A percentile compares a stretch with the other conserved stretches of the same genome.
Evolutionary conservation across 2,888 invertebrate species (phyloP).

Genomic region (Nymphalis urticae): DNA sequence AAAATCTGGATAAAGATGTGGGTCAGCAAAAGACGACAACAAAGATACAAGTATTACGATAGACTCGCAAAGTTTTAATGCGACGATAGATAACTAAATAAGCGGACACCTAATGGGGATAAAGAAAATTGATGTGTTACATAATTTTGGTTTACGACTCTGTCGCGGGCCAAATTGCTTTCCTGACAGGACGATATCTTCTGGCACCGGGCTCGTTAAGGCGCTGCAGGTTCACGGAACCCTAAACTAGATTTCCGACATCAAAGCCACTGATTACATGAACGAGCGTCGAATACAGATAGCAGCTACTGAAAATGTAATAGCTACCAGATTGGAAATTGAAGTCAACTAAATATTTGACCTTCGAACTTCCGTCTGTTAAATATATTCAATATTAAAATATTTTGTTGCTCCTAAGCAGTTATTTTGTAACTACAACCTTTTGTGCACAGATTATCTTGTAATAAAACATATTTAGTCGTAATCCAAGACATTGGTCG

Average conservation of each 20-base stretch:
- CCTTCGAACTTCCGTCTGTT: neutral
- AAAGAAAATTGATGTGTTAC: constrained; percentile 7
- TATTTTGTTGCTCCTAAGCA: neutral
- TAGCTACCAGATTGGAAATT: constrained; percentile 10
- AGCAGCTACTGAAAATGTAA: neutral
- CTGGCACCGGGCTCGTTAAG: constrained; percentile 4
- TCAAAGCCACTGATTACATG: constrained; percentile 9
- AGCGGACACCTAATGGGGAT: constrained; percentile 9
- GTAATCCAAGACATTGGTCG: too few species aligned
- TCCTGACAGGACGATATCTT: neutral
- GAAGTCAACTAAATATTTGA: constrained; percentile 4
- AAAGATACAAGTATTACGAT: neutral
- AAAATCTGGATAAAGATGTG: too few species aligned
- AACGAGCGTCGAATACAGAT: constrained; percentile 2
- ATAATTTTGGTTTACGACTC: constrained; percentile 10
- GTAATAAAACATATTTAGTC: too few species aligned
- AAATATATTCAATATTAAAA: neutral
- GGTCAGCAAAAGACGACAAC: too few species aligned
- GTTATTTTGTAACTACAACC: too few species aligned
- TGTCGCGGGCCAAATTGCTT: constrained; percentile 10
- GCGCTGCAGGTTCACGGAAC: neutral
- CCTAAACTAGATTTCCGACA: constrained; percentile 5
- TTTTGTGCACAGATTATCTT: too few species aligned
- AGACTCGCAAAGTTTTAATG: neutral
- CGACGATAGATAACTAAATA: neutral